These are phyloP conservation scores for Drosophila bunnanda DNA, from an alignment of 2,888 invertebrate genomes.

Conservation along the genomic window DNA sequence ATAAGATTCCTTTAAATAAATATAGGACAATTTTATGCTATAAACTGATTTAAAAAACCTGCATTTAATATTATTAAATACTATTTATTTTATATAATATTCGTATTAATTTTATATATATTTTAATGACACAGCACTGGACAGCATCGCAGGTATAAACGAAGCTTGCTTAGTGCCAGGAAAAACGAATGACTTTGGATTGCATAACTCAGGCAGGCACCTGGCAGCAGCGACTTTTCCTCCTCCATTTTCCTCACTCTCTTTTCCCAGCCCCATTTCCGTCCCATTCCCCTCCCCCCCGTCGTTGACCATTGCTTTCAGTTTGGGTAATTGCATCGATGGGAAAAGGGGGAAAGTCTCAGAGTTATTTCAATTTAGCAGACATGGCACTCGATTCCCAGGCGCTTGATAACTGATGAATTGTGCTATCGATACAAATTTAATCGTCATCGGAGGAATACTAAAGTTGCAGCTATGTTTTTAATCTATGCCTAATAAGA, in stretches of 20 bases:
- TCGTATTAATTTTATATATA: background rate
- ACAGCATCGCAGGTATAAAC: background rate
- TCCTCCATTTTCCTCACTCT: background rate
- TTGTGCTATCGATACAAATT: constrained; percentile 13
- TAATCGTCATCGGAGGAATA: constrained; percentile 2
- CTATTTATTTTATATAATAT: too few relatives aligned
- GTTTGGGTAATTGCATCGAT: constrained; percentile 29
- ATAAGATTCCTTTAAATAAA: too few relatives aligned
- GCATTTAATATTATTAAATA: too few relatives aligned
- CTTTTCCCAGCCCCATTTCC: background rate
- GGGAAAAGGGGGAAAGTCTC: constrained; percentile 7
- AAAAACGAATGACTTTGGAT: constrained; percentile 37
- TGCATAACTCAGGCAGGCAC: constrained; percentile 27
- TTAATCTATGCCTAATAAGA: background rate
- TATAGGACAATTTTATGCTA: too few relatives aligned
- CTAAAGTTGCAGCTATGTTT: background rate
- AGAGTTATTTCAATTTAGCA: constrained; percentile 27
- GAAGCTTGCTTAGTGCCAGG: constrained; percentile 19
- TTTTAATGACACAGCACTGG: background rate
- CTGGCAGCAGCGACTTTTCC: constrained; percentile 1
- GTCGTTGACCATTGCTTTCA: constrained; percentile 13
- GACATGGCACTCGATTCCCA: constrained; percentile 21
- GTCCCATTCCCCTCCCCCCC: background rate
- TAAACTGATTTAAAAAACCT: too few relatives aligned
- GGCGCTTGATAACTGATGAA: constrained; percentile 20